Evolutionary conservation across 2,888 invertebrate species (phyloP), one percentile per base, ranked within the genome.

Genomic region (Melinaea menophilus): DNA sequence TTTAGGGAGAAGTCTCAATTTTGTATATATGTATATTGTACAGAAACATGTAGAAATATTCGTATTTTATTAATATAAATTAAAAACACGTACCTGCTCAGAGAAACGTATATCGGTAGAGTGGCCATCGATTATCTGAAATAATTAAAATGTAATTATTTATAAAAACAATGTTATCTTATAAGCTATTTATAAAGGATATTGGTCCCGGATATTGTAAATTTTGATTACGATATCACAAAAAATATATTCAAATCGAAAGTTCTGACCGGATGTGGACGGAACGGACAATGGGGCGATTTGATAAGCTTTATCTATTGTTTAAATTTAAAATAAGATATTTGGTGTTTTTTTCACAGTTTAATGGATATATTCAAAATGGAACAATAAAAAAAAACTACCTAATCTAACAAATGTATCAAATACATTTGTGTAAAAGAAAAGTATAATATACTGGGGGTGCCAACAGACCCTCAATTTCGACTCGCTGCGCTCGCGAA

Each of bases 61-160:
- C n/a, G 9, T 35, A n/a, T 35, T n/a, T n/a, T 45, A 34, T 34
- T 47, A 34, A 22, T 34, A 58, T 12, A 58, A 33, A 47, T 47
- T 34, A 31, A 33, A 33, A 33, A 55, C 31, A 22, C 65, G 78
- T 78, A 88, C 88, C 87, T 88, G 84, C 83, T 88, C 3, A 89
- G 70, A 11, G 88, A 89, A 0, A 89, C 87, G 71, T 79, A 88
- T 54, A 89, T 88, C 31, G 88, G 88, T 51, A 89, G 75, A 13
- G 88, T 89, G 12, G 88, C 88, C 88, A 89, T 86, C 77, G 22
- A 46, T 55, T 62, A 69, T 70, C 78, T 78, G 77, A 48, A 78
- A 79, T 67, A 69, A 56, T 51, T 9, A 61, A 58, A 58, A 47
- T 56, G 41, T 7, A 59, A 35, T 46, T 9, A 48, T 12, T 55